Evolutionary conservation across 2,888 invertebrate species (phyloP).

Genomic region (Caenorhabditis doughertyi): DNA sequence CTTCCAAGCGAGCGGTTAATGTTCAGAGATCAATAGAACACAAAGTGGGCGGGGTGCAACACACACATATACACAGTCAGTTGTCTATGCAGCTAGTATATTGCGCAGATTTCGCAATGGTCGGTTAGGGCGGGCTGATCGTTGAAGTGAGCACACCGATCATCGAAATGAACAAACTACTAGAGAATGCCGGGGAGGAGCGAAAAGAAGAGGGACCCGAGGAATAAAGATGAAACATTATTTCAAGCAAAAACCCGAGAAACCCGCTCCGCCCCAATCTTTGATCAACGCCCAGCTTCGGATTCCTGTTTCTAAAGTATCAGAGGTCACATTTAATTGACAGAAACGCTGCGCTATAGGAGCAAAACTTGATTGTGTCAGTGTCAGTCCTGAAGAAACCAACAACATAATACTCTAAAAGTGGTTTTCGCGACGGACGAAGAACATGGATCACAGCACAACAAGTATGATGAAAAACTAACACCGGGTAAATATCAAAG

Average conservation of each 20-base stretch:
- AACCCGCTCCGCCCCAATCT: constrained; percentile 22
- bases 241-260: constrained; percentile 13
- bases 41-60: constrained; percentile 58
- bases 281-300: constrained; percentile 10
- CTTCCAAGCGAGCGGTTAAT: constrained; percentile 68
- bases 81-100: constrained; percentile 57
- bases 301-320: constrained; percentile 43
- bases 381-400: constrained; percentile 30
- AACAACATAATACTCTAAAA: constrained; percentile 6
- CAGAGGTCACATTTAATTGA: constrained; percentile 44
- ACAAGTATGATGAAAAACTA: constrained; percentile 8
- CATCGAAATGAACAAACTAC: constrained; percentile 41
- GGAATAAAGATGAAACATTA: constrained; percentile 40
- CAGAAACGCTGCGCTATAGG: not conserved
- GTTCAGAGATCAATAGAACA: constrained; percentile 70
- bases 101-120: constrained; percentile 51
- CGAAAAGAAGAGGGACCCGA: constrained; percentile 1
- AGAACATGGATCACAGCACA: constrained; percentile 31
- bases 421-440: not conserved
- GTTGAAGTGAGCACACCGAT: constrained; percentile 49
- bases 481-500: constrained; percentile 19
- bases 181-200: constrained; percentile 27
- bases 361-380: constrained; percentile 36
- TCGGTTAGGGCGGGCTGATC: constrained; percentile 28
- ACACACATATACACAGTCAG: constrained; percentile 53